Evolutionary conservation across 2,113 vertebrate species (phyloP).

Genomic region (Pelecanus crispus): DNA sequence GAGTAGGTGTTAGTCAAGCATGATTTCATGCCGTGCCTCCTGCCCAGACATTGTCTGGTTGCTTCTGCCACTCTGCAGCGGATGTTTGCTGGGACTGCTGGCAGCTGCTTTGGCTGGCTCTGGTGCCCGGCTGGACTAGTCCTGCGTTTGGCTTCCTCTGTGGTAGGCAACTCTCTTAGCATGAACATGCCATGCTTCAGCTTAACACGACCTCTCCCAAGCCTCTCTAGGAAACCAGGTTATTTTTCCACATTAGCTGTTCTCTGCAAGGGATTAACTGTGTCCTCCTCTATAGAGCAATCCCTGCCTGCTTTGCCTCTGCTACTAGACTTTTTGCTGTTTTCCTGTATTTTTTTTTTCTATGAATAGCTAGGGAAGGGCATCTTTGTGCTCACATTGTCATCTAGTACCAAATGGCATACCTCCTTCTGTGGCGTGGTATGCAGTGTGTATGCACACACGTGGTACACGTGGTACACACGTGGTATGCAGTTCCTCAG

Average conservation of each 20-base stretch:
- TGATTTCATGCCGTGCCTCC: neutral
- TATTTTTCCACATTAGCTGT: neutral
- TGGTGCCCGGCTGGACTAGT: neutral
- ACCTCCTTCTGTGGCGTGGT: neutral
- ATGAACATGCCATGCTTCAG: accelerated
- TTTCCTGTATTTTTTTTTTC: neutral
- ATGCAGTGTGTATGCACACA: no score
- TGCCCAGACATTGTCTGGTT: neutral
- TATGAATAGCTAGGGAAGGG: neutral
- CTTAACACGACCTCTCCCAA: accelerated
- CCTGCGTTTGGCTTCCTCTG: neutral
- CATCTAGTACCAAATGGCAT: neutral
- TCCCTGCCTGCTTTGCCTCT: neutral
- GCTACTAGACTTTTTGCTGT: neutral
- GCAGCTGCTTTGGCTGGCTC: neutral
- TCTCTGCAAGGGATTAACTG: neutral
- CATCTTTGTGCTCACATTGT: neutral
- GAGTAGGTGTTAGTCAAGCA: neutral
- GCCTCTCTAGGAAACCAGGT: neutral
- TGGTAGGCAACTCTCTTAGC: neutral
- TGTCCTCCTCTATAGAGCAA: neutral
- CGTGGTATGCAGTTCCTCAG: no score
- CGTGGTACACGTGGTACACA: no score
- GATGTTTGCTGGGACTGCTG: neutral
- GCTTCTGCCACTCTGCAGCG: neutral